Evolutionary conservation across 1,140 invertebrate genomes (phyloP), one percentile per base, ranked within the genome.

Genomic region (Oscheius sp.): DNA sequence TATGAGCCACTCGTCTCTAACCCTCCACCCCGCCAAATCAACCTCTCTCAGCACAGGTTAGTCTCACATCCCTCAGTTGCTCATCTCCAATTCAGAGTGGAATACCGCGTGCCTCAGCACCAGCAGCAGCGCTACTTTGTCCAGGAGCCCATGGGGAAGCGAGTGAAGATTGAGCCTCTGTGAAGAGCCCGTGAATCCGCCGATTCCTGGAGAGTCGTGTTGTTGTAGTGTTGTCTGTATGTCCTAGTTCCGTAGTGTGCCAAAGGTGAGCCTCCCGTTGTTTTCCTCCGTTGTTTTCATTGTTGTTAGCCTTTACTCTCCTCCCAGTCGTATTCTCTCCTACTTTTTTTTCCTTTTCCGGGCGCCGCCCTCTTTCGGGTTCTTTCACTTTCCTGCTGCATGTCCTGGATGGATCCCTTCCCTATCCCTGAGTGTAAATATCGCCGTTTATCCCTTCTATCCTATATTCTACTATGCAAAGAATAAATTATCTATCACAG

Each of bases 191-290:
- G 7, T 42, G 7, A 10, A 7, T n/a, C n/a, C 7, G 38, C n/a
- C 38, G n/a, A 10, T 42, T 42, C 49, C 49, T 55, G 28, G 49
- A 20, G 15, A 20, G 15, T 26, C 23, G 7, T 26, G 15, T 4
- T 26, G 7, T 4, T 13, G 49, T 42, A 7, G n/a, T 55, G 15
- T 55, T 26, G 7, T 55, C 23, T 20, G 7, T 4, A 7, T 26
- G 4, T 55, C 23, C 49, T 55, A 55, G 49, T 55, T 55, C 49
- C 7, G 38, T 42, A 42, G 49, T 55, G 49, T 55, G 49, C 49
- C 49, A 55, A 55, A 55, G 49, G 49, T 55, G 49, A 55, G 15
- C 49, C 23, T 23, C 49, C 49, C 49, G 49, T 55, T 55, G 49
- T 55, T 55, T 55, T 55, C 7, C 28, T 26, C 49, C 23, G 7